Conservation (phyloP, 2,113 vertebrate species). For the Electrona antarctica region DNA sequence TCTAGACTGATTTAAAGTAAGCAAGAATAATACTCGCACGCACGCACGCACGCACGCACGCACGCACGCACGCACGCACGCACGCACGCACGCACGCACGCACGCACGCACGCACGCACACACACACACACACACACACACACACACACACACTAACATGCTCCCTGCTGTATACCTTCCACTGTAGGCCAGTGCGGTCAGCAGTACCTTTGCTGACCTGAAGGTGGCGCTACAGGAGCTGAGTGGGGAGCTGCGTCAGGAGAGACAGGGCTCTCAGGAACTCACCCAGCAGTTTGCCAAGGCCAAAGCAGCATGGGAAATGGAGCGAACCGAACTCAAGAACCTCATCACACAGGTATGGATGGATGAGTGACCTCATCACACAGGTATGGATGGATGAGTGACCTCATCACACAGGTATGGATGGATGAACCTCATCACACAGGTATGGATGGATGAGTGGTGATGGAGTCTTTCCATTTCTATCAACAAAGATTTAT, state of each 20-base stretch:
- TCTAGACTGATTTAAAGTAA: no score
- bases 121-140: constrained; percentile 1
- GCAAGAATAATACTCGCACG: no score
- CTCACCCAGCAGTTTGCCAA: constrained; percentile 96
- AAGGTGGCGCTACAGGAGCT: constrained; percentile 92
- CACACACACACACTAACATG: neutral
- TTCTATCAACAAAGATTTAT: no score
- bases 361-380: constrained; percentile 66
- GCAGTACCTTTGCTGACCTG: constrained; percentile 90
- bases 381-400: constrained; percentile 87
- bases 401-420: constrained; percentile 88
- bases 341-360: constrained; percentile 87
- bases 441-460: constrained; percentile 80
- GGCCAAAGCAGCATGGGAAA: constrained; percentile 96
- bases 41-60: constrained; percentile 21
- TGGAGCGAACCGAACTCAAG: constrained; percentile 90
- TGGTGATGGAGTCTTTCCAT: no score
- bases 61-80: constrained; percentile 25
- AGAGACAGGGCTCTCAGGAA: constrained; percentile 88
- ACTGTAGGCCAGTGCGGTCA: constrained; percentile 85
- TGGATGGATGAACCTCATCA: constrained; percentile 75
- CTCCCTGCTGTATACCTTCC: neutral
- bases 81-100: no score
- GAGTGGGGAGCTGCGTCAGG: constrained; percentile 89
- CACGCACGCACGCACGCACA: no score